Base-by-base conservation (phyloP, 2,113 vertebrate species). In the Pelvicachromis taeniatus region DNA sequence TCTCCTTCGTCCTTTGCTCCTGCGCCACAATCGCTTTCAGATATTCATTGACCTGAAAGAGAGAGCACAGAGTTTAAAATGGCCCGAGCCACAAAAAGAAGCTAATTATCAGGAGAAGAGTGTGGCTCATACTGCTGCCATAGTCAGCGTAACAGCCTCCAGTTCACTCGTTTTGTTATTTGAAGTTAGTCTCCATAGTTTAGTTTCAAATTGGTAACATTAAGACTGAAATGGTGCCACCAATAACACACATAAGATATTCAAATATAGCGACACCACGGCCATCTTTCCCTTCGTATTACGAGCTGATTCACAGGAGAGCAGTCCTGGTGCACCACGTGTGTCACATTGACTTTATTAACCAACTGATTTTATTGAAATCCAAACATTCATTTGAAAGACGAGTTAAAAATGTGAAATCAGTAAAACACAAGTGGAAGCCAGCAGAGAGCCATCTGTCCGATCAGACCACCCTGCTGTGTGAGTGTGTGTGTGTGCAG, bases 1-100 rank as follows among this genome's bases (percentile, higher is more conserved):
- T 95, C 61, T 97, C 97, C 88, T 96, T 99, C 80, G 96, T 87
- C 87, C 96, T 98, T 89, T 98, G 97, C 56, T 99, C 98, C 80
- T 98, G 97, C 78, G 96, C 95, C 93, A 98, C 94, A 68, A 97
- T 95, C 81, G 98, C 97, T 93, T 98, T 99, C 91, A 99, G 95
- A 89, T 98, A 97, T 84, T 99, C 98, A 61, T 98, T 99, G 52
- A 99, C 97, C 99, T 99, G 68, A 65, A 78, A 85, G 48, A 75
- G 2, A 29, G 29, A 81, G 11, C 33, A 48, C 78, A 84, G 78
- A 55, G 12, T 68, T 78, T 58, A 21, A 63, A 33, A 26, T 80
- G 38, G 29, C 40, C 5, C 8, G 7, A 56, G 21, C 17, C 19
- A 52, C 33, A 80, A 70, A 26, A 29, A 40, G 40, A 33, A 9